phyloP scores from a whole-genome alignment of 2,888 invertebrate genomes.

The Hydraecia micacea region DNA sequence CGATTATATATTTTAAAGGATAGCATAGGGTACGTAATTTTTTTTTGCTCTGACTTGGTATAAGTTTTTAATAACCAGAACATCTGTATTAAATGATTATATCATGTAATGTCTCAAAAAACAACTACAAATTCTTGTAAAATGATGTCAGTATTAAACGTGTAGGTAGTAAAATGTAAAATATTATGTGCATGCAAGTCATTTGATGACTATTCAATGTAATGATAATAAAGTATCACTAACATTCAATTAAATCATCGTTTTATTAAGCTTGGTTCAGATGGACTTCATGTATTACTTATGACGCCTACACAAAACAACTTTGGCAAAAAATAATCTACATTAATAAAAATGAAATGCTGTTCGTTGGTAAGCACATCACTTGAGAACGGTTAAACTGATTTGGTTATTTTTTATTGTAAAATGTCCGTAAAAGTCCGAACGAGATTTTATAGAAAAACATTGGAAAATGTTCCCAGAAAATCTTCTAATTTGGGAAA shows the following conservation, averaged over 20 bases:
- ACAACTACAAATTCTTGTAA: conserved; percentile 15
- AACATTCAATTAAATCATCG: conserved; percentile 18
- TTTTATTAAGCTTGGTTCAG: conserved; percentile 2
- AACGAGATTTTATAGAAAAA: neutral
- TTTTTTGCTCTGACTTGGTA: neutral
- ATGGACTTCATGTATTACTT: neutral
- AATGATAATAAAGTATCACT: conserved; percentile 28
- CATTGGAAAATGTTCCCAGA: neutral
- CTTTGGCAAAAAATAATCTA: neutral
- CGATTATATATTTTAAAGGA: neutral
- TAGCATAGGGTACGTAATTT: neutral
- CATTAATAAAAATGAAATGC: neutral
- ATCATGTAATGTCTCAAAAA: neutral
- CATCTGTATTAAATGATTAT: neutral
- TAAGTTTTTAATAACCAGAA: neutral
- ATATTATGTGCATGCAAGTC: conserved; percentile 8
- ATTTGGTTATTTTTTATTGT: neutral
- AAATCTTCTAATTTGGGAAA: neutral
- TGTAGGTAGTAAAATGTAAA: conserved; percentile 12
- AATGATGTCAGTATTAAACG: conserved; percentile 39
- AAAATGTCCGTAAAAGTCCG: neutral
- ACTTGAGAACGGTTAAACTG: neutral
- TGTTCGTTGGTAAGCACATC: neutral
- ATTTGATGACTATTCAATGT: conserved; percentile 20
- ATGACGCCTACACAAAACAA: neutral